These are phyloP conservation scores for Diplogasteroides magnus DNA, from an alignment of 1,140 invertebrate genomes.

Conservation along the genomic window DNA sequence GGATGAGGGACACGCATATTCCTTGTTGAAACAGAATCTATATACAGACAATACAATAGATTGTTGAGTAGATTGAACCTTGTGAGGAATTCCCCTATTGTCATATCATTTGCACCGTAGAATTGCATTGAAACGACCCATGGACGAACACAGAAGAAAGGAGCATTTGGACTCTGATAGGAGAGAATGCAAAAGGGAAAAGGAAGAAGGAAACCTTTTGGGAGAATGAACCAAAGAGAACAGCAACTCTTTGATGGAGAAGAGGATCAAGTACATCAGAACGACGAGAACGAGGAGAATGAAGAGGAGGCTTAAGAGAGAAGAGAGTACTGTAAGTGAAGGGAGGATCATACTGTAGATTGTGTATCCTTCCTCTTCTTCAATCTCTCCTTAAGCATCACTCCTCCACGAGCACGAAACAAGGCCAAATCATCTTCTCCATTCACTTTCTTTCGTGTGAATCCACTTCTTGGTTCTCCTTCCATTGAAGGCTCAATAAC, in stretches of 20 bases:
- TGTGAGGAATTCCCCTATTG: slow-evolving; percentile 78
- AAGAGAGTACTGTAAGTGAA: neutral
- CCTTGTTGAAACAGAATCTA: slow-evolving; percentile 55
- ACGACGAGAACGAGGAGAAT: slow-evolving; percentile 6
- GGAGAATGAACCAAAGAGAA: slow-evolving; percentile 86
- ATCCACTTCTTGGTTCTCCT: neutral
- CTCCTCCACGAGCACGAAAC: slow-evolving; percentile 22
- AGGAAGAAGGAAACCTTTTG: slow-evolving; percentile 62
- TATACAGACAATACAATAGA: slow-evolving; percentile 61
- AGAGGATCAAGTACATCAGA: slow-evolving; percentile 75
- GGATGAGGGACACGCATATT: slow-evolving; percentile 74
- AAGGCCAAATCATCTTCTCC: slow-evolving; percentile 11
- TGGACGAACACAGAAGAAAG: slow-evolving; percentile 50
- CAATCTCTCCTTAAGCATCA: slow-evolving; percentile 19
- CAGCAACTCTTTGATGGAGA: slow-evolving; percentile 79
- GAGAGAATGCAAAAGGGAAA: slow-evolving; percentile 64
- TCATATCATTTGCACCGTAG: slow-evolving; percentile 87
- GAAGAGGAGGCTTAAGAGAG: neutral
- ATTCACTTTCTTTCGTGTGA: neutral
- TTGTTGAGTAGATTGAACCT: slow-evolving; percentile 29
- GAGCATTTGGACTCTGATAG: slow-evolving; percentile 53
- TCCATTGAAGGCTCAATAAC: too few species aligned
- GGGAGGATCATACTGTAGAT: too few species aligned
- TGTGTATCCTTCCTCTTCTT: slow-evolving; percentile 1
- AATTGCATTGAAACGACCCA: slow-evolving; percentile 85